These are phyloP conservation scores for Speoplatyrhinus poulsoni DNA, from an alignment of 2,113 vertebrate genomes.

Conservation along the genomic window DNA sequence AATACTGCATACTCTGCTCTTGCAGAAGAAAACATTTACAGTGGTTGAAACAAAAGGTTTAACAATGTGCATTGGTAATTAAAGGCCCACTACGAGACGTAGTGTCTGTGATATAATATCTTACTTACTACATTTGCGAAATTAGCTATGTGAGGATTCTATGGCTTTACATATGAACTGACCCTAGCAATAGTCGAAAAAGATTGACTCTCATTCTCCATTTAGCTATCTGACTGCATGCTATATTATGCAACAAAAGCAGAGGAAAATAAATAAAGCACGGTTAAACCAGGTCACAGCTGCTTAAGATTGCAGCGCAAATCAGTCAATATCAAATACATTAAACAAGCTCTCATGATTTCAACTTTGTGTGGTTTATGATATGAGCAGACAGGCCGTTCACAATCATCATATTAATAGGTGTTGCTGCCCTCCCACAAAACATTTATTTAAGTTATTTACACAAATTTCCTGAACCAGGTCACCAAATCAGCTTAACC, in stretches of 20 bases:
- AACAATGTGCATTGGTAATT: too few relatives aligned
- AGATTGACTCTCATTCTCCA: constrained; percentile 31
- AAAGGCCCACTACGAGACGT: too few relatives aligned
- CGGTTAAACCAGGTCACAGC: constrained; percentile 40
- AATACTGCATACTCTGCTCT: too few relatives aligned
- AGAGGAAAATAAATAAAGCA: constrained; percentile 60
- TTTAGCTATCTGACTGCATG: constrained; percentile 45
- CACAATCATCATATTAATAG: too few relatives aligned
- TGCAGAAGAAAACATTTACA: too few relatives aligned
- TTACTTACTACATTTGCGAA: too few relatives aligned
- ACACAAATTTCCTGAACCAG: background rate
- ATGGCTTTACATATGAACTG: too few relatives aligned
- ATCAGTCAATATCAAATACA: constrained; percentile 41
- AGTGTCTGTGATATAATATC: too few relatives aligned
- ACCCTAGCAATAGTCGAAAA: background rate
- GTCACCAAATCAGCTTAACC: background rate
- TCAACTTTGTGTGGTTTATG: background rate
- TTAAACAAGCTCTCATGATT: constrained; percentile 27
- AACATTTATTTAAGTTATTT: too few relatives aligned
- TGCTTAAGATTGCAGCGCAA: constrained; percentile 39
- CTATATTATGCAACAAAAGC: constrained; percentile 62
- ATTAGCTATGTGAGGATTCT: too few relatives aligned
- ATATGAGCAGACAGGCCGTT: constrained; percentile 1
- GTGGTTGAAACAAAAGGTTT: too few relatives aligned
- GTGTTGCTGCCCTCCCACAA: too few relatives aligned